Evolutionary conservation across 2,888 invertebrate genomes (phyloP), one percentile per base, ranked within the genome.

Genomic region (Leistus spinibarbis): DNA sequence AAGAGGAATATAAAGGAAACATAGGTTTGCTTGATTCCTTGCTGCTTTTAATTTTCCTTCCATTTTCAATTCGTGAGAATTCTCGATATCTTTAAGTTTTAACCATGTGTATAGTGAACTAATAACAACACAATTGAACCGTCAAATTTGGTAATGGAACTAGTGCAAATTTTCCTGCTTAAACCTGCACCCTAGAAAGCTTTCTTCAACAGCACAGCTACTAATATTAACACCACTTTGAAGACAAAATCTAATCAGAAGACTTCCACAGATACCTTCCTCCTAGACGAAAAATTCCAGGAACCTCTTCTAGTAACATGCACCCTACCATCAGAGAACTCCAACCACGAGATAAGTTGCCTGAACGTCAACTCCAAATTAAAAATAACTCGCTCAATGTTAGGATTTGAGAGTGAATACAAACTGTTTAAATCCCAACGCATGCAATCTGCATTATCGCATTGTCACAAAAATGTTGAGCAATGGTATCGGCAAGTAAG

Each of bases 291-390:
- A 79, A 89, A 90, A 77, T 88, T 89, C 78, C 89, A 90, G 76
- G 91, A 91, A 82, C 89, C 91, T 17, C 89, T 91, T 27, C 86
- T 91, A 79, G 89, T 91, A 79, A 90, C 90, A 82, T 91, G 91
- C 83, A 89, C 90, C 5, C 86, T 91, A 62, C 88, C 89, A 1
- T 85, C 86, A 77, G 86, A 88, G 23, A 84, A 85, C 79, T 85
- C 86, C 56, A 79, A 87, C 86, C 79, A 88, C 84, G 84, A 88
- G 87, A 87, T 86, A 85, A 85, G 81, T 81, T 87, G 85, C 87
- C 83, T 88, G 86, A 86, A 87, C 87, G 80, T 87, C 85, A 80
- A 86, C 77, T 88, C 89, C 79, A 87, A 88, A 79, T 85, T 89
- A 70, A 88, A 88, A 82, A 81, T 91, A 17, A 87, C 88, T 63